Percentiles rank a stretch among this genome's conserved stretches.
These are phyloP conservation scores for Tokudaia tokunoshimensis DNA, from an alignment of 2,797 vertebrate species.

Conservation along the genomic window DNA sequence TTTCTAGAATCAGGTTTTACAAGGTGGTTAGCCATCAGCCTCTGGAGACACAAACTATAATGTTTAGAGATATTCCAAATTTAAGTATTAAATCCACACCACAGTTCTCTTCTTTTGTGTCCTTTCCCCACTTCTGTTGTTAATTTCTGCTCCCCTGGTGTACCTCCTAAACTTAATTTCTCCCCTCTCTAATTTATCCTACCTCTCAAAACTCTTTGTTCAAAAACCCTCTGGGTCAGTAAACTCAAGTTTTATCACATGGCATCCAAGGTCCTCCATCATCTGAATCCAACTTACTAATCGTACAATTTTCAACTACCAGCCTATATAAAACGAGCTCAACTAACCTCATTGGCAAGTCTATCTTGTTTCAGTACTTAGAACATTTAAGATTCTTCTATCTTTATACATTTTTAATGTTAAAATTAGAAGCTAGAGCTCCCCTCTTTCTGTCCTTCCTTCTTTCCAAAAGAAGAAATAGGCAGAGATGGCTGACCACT, in stretches of 20 bases:
- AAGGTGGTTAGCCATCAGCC: slow-evolving; percentile 70
- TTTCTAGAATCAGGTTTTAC: slow-evolving; percentile 77
- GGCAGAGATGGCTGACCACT: not conserved
- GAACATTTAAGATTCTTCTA: slow-evolving; percentile 22
- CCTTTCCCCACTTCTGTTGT: slow-evolving; percentile 12
- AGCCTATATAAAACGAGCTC: not conserved
- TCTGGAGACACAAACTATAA: slow-evolving; percentile 44
- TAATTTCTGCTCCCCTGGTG: slow-evolving; percentile 5
- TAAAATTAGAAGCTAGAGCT: not conserved
- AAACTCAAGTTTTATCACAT: not conserved
- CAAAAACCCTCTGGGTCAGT: not conserved
- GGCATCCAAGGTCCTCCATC: not conserved
- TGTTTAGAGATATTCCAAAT: slow-evolving; percentile 42
- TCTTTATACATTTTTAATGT: slow-evolving; percentile 17
- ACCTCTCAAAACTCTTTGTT: slow-evolving; percentile 37
- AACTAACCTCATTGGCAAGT: not conserved
- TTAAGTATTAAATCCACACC: not conserved
- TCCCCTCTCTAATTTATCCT: slow-evolving; percentile 13
- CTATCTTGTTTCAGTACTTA: not conserved
- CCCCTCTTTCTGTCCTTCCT: not conserved
- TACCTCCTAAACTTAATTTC: slow-evolving; percentile 10
- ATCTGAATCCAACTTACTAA: not conserved
- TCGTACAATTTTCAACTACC: not conserved
- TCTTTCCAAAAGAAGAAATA: slow-evolving; percentile 14
- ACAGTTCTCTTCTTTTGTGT: not conserved